Percentiles rank a stretch among this genome's conserved stretches.
phyloP scores from a whole-genome alignment of 1,140 invertebrate species.

The Lepidotrigona ventralis region DNA sequence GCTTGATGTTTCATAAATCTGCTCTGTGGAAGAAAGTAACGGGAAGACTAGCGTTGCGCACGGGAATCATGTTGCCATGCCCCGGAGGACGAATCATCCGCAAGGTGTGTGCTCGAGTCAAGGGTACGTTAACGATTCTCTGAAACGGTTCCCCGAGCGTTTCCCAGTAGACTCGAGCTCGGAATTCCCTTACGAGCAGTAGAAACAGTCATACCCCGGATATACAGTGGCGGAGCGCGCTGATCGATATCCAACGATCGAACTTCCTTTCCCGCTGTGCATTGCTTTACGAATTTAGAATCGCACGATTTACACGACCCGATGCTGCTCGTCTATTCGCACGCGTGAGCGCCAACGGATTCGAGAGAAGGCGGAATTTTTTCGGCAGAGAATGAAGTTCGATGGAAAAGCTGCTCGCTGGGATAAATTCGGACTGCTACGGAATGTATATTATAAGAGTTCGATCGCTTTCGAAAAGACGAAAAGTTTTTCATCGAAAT shows the following conservation, averaged over 20 bases:
- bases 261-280: slow-evolving; percentile 28
- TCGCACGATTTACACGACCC: background rate
- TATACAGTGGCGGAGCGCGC: background rate
- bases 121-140: slow-evolving; percentile 62
- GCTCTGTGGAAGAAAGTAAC: background rate
- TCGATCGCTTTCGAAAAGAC: background rate
- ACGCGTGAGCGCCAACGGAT: too few species aligned
- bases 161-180: slow-evolving; percentile 53
- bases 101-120: slow-evolving; percentile 52
- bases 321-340: background rate
- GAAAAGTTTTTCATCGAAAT: background rate
- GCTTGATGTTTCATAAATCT: background rate
- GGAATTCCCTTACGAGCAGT: slow-evolving; percentile 67
- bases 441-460: background rate
- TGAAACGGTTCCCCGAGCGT: slow-evolving; percentile 61
- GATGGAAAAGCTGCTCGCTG: too few species aligned
- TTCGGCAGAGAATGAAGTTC: too few species aligned
- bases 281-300: background rate
- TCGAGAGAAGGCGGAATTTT: too few species aligned
- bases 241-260: slow-evolving; percentile 54
- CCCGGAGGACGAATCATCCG: slow-evolving; percentile 59
- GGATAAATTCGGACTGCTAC: too few species aligned
- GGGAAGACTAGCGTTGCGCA: slow-evolving; percentile 19
- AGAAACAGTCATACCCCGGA: slow-evolving; percentile 57
- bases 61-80: slow-evolving; percentile 37